Evolutionary conservation across 2,797 vertebrate genomes (phyloP).

Genomic region (Gallinago solitaria): DNA sequence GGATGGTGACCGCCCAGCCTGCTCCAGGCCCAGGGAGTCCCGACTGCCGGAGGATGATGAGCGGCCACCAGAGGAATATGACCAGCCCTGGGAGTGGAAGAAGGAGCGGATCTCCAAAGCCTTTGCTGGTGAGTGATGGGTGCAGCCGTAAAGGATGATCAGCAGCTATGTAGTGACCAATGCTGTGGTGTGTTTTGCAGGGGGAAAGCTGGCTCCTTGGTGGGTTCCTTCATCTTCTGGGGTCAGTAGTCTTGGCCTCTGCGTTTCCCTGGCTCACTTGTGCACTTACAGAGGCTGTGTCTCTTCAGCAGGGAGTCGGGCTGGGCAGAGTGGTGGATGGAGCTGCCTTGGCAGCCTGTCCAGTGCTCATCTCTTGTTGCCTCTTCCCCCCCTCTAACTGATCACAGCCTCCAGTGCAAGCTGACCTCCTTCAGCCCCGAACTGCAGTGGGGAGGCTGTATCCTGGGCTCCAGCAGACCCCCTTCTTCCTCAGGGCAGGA

Average conservation of each 20-base stretch:
- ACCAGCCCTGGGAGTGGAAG: slow-evolving; percentile 99
- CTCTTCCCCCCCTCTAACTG: background rate
- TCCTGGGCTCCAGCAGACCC: background rate
- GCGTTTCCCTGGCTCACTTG: fast-evolving
- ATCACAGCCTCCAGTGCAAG: background rate
- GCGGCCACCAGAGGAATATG: slow-evolving; percentile 94
- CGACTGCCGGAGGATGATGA: slow-evolving; percentile 94
- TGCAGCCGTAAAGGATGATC: background rate
- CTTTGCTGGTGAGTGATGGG: slow-evolving; percentile 86
- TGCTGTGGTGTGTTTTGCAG: fast-evolving
- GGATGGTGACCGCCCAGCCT: slow-evolving; percentile 70
- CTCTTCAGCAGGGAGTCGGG: background rate
- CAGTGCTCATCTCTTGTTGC: background rate
- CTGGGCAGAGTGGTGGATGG: background rate
- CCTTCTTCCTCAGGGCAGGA: background rate
- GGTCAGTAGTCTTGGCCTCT: background rate
- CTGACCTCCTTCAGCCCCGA: background rate
- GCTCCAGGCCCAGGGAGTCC: slow-evolving; percentile 86
- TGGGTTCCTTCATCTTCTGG: background rate
- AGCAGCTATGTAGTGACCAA: background rate
- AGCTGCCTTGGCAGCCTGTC: background rate
- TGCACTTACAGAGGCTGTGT: background rate
- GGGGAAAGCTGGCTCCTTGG: background rate
- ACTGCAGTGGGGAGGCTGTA: fast-evolving
- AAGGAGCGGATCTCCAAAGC: slow-evolving; percentile 97